phyloP scores from a whole-genome alignment of 2,888 invertebrate species.

The Eudasyphora cyanicolor region DNA sequence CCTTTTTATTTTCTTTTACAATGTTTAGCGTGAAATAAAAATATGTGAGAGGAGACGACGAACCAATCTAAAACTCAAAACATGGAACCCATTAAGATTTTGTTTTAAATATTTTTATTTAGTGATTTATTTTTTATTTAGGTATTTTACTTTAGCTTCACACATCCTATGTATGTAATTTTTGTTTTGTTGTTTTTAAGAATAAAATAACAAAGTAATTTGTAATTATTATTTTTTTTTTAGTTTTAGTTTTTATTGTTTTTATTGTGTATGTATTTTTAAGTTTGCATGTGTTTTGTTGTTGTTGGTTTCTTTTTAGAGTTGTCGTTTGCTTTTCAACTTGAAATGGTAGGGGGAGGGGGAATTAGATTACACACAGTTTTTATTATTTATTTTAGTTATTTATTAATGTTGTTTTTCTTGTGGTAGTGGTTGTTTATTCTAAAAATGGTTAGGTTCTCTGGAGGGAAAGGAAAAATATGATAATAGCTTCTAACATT shows the following conservation, averaged over 20 bases:
- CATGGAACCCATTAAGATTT: slow-evolving; percentile 12
- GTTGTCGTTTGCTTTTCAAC: slow-evolving; percentile 36
- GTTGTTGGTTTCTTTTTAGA: slow-evolving; percentile 33
- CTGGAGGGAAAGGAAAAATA: no score
- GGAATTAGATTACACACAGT: slow-evolving; percentile 60
- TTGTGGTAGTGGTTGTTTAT: no score
- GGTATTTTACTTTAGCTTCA: slow-evolving; percentile 54
- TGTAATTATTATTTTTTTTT: slow-evolving; percentile 49
- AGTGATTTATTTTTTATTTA: slow-evolving; percentile 45
- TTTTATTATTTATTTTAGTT: no score
- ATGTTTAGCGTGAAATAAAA: slow-evolving; percentile 3
- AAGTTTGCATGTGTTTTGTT: no score
- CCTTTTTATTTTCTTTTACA: not conserved
- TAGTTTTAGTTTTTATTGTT: slow-evolving; percentile 47
- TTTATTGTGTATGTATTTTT: slow-evolving; percentile 18
- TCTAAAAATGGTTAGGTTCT: no score
- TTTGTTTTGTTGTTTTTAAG: slow-evolving; percentile 59
- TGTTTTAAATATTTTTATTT: slow-evolving; percentile 6
- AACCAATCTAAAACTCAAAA: slow-evolving; percentile 50
- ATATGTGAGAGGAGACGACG: not conserved
- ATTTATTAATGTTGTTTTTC: slow-evolving; percentile 39
- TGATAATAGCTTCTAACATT: no score
- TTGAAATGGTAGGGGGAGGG: no score
- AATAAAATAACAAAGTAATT: slow-evolving; percentile 67
- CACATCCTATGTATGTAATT: slow-evolving; percentile 51